Evolutionary conservation across 2,113 vertebrate species (phyloP).

Genomic region (Larimichthys polyactis): DNA sequence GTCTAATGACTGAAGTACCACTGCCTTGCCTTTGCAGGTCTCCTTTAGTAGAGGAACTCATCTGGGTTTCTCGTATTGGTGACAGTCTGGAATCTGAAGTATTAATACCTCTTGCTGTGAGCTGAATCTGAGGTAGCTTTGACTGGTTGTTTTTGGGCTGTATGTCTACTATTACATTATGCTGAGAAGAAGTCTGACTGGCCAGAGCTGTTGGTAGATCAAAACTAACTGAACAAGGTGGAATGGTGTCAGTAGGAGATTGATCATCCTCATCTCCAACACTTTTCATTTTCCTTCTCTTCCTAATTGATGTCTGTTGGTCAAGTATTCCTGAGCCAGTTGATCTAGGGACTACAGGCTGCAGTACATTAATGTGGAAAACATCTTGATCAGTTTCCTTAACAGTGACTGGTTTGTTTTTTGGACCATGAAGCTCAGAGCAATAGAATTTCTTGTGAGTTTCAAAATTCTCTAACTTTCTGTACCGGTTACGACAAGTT

Average conservation of each 20-base stretch:
- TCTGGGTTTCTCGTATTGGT: slow-evolving; percentile 85
- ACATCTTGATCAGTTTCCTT: slow-evolving; percentile 90
- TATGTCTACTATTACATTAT: slow-evolving; percentile 73
- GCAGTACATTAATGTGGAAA: slow-evolving; percentile 79
- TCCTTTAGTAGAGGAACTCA: slow-evolving; percentile 74
- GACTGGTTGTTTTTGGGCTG: slow-evolving; percentile 80
- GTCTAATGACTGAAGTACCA: slow-evolving; percentile 97
- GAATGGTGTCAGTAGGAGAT: slow-evolving; percentile 87
- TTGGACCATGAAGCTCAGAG: slow-evolving; percentile 97
- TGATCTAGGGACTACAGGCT: slow-evolving; percentile 86
- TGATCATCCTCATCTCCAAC: slow-evolving; percentile 97
- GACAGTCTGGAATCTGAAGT: slow-evolving; percentile 83
- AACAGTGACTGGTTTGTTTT: slow-evolving; percentile 88
- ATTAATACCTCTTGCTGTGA: slow-evolving; percentile 83
- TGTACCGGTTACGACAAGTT: slow-evolving; percentile 95
- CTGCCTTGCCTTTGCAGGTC: slow-evolving; percentile 92
- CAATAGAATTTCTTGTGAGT: slow-evolving; percentile 99
- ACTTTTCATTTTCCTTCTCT: slow-evolving; percentile 98
- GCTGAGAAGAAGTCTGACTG: slow-evolving; percentile 78
- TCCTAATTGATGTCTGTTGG: slow-evolving; percentile 92
- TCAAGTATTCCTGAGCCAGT: slow-evolving; percentile 86
- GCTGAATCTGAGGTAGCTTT: slow-evolving; percentile 87
- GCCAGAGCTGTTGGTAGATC: slow-evolving; percentile 77
- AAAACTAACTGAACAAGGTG: slow-evolving; percentile 83
- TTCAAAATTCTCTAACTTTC: slow-evolving; percentile 98